Evolutionary conservation across 2,888 invertebrate species (phyloP).

Genomic region (Drosophila cracens): DNA sequence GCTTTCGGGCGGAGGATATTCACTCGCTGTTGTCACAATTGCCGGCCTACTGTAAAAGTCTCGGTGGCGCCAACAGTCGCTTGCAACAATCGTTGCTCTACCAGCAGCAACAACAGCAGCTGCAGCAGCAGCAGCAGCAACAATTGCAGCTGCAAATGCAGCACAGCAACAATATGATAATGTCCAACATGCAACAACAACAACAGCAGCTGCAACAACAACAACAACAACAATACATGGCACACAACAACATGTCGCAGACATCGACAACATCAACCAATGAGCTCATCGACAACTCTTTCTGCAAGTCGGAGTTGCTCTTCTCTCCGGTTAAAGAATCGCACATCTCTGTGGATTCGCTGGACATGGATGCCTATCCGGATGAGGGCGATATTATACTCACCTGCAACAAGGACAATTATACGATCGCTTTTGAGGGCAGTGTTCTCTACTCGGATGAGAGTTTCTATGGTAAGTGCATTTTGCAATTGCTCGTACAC

Average conservation of each 20-base stretch:
- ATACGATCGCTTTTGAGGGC: constrained; percentile 97
- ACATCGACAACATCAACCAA: constrained; percentile 85
- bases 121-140: constrained; percentile 55
- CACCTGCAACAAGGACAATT: constrained; percentile 97
- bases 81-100: constrained; percentile 77
- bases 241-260: constrained; percentile 76
- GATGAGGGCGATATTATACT: constrained; percentile 94
- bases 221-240: constrained; percentile 44
- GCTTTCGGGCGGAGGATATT: constrained; percentile 96
- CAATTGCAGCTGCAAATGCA: constrained; percentile 56
- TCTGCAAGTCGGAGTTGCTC: constrained; percentile 95
- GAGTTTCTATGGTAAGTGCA: constrained; percentile 88
- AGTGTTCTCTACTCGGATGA: constrained; percentile 94
- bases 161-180: constrained; percentile 52
- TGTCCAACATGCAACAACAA: constrained; percentile 57
- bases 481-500: not conserved
- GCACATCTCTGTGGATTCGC: constrained; percentile 93
- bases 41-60: constrained; percentile 90
- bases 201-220: constrained; percentile 55
- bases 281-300: constrained; percentile 92
- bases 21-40: constrained; percentile 92
- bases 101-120: constrained; percentile 72
- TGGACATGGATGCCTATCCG: constrained; percentile 92
- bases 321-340: constrained; percentile 96
- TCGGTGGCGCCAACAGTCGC: constrained; percentile 83